Evolutionary conservation across 2,888 invertebrate species (phyloP).

Genomic region (Carterocephalus palaemon): DNA sequence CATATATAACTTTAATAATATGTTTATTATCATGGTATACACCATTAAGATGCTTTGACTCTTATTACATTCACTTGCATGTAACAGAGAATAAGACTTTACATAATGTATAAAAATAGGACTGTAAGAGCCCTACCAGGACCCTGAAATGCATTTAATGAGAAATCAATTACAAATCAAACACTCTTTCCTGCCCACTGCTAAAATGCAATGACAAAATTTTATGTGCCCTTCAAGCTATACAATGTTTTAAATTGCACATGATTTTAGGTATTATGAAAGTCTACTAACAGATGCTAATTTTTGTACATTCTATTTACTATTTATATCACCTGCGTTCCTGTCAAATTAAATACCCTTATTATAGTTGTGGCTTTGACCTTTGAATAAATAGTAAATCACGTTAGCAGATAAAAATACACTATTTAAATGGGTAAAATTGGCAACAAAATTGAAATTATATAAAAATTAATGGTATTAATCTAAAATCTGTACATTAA

Average conservation of each 20-base stretch:
- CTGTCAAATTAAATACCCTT: constrained; percentile 56
- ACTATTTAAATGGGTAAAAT: constrained; percentile 49
- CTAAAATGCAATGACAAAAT: constrained; percentile 73
- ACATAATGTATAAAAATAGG: constrained; percentile 79
- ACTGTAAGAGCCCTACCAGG: constrained; percentile 67
- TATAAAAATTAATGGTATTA: constrained; percentile 66
- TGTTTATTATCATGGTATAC: constrained; percentile 71
- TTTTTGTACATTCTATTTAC: constrained; percentile 72
- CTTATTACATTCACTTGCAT: constrained; percentile 69
- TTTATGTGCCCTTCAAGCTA: constrained; percentile 60
- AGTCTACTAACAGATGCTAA: constrained; percentile 66
- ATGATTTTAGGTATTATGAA: constrained; percentile 73
- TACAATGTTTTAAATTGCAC: constrained; percentile 67
- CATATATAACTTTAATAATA: constrained; percentile 61
- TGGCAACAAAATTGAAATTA: constrained; percentile 65
- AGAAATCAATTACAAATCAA: constrained; percentile 71
- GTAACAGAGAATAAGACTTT: constrained; percentile 75
- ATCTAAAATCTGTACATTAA: constrained; percentile 68
- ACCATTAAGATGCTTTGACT: constrained; percentile 68
- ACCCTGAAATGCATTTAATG: constrained; percentile 73
- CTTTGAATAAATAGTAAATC: constrained; percentile 63
- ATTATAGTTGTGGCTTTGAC: constrained; percentile 52
- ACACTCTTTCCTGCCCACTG: constrained; percentile 61
- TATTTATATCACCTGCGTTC: constrained; percentile 67
- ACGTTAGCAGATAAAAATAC: constrained; percentile 52